These are phyloP conservation scores for Columbina picui DNA, from an alignment of 2,113 vertebrate species.

Conservation along the genomic window DNA sequence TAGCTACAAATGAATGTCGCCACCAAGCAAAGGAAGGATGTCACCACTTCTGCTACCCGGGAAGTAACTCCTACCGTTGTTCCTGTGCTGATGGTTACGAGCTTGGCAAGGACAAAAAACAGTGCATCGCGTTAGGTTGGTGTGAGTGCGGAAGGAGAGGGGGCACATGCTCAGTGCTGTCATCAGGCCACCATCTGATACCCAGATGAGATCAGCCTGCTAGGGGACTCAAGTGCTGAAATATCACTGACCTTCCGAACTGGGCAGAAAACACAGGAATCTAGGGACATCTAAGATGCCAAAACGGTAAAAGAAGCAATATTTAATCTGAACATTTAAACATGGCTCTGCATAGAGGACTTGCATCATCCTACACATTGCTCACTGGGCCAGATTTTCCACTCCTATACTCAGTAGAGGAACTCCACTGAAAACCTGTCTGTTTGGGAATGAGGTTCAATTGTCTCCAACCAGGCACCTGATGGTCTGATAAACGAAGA, in stretches of 20 bases:
- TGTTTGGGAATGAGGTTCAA: background rate
- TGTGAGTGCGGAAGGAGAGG: background rate
- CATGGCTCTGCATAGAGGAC: background rate
- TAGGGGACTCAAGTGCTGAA: background rate
- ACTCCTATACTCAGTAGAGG: background rate
- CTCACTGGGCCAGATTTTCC: background rate
- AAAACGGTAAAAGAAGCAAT: background rate
- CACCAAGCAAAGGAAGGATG: slow-evolving; percentile 77
- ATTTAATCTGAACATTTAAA: background rate
- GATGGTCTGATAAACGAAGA: background rate
- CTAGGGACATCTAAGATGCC: background rate
- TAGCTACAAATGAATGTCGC: slow-evolving; percentile 82
- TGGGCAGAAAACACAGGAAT: background rate
- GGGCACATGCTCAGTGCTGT: background rate
- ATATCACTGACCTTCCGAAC: background rate
- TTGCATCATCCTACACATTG: background rate
- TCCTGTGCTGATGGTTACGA: slow-evolving; percentile 84
- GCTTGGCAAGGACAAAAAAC: slow-evolving; percentile 78
- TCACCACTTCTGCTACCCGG: slow-evolving; percentile 86
- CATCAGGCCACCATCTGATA: background rate
- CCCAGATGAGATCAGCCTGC: background rate
- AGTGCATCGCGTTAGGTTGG: slow-evolving; percentile 82
- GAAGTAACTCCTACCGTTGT: slow-evolving; percentile 68
- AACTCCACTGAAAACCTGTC: background rate
- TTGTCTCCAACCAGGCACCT: background rate